Evolutionary conservation across 1,140 invertebrate genomes (phyloP).

Genomic region (Hyphantria cunea): DNA sequence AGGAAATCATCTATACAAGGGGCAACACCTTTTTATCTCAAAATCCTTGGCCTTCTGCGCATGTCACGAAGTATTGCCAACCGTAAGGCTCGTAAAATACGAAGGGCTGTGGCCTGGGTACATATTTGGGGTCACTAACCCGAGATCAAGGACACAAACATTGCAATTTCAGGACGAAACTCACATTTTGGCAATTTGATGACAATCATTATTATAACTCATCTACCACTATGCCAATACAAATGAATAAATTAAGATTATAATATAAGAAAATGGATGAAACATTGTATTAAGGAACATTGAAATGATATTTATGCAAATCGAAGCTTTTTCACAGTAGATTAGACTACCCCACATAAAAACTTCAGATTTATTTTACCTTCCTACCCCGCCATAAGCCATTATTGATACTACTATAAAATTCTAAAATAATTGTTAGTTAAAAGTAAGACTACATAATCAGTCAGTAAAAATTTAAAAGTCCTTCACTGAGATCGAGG

Average conservation of each 20-base stretch:
- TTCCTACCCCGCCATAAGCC: background rate
- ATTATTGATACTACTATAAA: background rate
- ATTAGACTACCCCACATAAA: too few relatives aligned
- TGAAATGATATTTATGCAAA: too few relatives aligned
- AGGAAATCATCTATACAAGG: too few relatives aligned
- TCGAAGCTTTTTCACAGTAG: too few relatives aligned
- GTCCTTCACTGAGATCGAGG: background rate
- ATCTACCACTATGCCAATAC: background rate
- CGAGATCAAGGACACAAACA: constrained; percentile 32
- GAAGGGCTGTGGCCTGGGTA: constrained; percentile 7
- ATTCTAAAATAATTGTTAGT: background rate
- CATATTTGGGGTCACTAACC: constrained; percentile 49
- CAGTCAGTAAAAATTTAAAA: background rate
- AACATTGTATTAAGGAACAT: background rate
- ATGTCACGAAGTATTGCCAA: constrained; percentile 50
- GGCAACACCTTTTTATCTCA: constrained; percentile 14
- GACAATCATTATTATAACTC: too few relatives aligned
- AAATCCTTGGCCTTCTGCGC: constrained; percentile 50
- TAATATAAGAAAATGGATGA: background rate
- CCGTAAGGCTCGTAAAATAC: constrained; percentile 24
- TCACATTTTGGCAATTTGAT: background rate
- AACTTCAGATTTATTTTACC: too few relatives aligned
- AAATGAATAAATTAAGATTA: background rate
- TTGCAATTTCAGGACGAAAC: constrained; percentile 8
- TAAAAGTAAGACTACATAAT: background rate